These are phyloP conservation scores for Adoxophyes honmai DNA, from an alignment of 1,140 invertebrate species.

Conservation along the genomic window DNA sequence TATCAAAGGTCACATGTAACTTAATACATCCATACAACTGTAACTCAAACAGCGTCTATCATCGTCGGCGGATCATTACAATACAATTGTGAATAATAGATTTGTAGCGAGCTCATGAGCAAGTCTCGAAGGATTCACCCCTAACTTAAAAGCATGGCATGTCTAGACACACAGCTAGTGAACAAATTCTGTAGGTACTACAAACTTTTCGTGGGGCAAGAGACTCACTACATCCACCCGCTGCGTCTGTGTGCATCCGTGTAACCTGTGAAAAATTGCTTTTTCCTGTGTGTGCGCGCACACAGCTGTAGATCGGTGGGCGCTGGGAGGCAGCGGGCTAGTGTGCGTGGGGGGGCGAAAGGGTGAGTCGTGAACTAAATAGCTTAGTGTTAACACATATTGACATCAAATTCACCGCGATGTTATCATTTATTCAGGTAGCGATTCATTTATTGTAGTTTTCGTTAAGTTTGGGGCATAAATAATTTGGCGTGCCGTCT, in stretches of 20 bases:
- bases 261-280: slow-evolving; percentile 72
- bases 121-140: slow-evolving; percentile 63
- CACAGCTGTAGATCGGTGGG: slow-evolving; percentile 36
- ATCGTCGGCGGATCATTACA: slow-evolving; percentile 14
- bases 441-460: slow-evolving; percentile 65
- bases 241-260: slow-evolving; percentile 49
- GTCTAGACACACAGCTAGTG: slow-evolving; percentile 74
- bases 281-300: slow-evolving; percentile 51
- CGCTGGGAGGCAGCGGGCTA: slow-evolving; percentile 21
- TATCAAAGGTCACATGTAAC: too few species aligned
- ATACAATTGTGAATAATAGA: slow-evolving; percentile 43
- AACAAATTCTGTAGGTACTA: slow-evolving; percentile 68
- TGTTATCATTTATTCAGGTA: slow-evolving; percentile 75
- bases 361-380: slow-evolving; percentile 75
- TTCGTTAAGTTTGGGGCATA: slow-evolving; percentile 40
- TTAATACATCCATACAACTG: too few species aligned
- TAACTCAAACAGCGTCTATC: background rate
- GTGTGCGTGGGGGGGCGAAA: slow-evolving; percentile 48
- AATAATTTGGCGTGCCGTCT: slow-evolving; percentile 42
- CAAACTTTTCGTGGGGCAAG: slow-evolving; percentile 71
- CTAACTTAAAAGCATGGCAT: slow-evolving; percentile 70
- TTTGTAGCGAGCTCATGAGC: slow-evolving; percentile 50
- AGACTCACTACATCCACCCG: slow-evolving; percentile 61
- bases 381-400: slow-evolving; percentile 78
- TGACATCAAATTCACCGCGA: slow-evolving; percentile 77